Conservation (phyloP, 2,888 invertebrate species). For the Agonopterix heracliana region DNA sequence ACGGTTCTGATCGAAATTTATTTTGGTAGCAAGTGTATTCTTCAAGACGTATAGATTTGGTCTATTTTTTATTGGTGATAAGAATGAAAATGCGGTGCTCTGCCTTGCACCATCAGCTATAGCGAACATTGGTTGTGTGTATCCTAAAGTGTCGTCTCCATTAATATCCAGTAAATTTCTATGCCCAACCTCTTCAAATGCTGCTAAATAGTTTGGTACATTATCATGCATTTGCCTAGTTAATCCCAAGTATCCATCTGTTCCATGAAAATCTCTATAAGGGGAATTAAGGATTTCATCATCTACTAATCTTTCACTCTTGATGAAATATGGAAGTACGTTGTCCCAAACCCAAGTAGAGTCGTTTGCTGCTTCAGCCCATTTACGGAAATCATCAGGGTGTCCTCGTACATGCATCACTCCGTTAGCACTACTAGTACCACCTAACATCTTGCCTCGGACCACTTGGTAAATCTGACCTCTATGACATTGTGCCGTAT, state of each 20-base stretch:
- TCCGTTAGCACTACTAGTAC: background rate
- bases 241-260: background rate
- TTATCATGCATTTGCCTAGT: background rate
- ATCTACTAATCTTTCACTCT: background rate
- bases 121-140: background rate
- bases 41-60: conserved; percentile 70
- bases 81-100: conserved; percentile 28
- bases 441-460: background rate
- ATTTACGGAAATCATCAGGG: background rate
- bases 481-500: too few species aligned
- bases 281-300: background rate
- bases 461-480: background rate
- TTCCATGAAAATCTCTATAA: background rate
- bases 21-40: conserved; percentile 20
- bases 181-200: background rate
- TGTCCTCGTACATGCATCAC: background rate
- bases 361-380: background rate
- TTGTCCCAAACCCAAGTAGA: background rate
- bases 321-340: background rate
- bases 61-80: conserved; percentile 20
- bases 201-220: background rate
- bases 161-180: background rate
- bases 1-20: conserved; percentile 22
- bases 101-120: background rate
- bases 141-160: background rate